Base-by-base conservation (phyloP, 2,113 vertebrate genomes). In the Heliornis fulica region DNA sequence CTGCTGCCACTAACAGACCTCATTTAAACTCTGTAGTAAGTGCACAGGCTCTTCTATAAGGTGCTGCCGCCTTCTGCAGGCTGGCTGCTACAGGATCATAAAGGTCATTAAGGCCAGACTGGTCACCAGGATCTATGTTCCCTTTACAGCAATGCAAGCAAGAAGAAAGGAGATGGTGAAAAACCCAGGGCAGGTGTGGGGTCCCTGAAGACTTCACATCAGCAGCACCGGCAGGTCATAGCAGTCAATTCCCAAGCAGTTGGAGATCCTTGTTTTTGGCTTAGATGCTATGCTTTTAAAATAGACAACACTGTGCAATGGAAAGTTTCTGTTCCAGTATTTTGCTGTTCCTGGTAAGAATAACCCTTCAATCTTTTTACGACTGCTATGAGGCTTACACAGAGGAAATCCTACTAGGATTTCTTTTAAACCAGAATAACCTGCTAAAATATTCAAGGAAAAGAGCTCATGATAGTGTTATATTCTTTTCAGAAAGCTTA, bases 401-500 rank as follows among this genome's bases (percentile, higher is more conserved):
- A 91, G 81, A 93, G 22, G 92, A 96, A 98, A 97, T 97, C 94
- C 97, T 96, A 95, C 94, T 97, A 92, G 87, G 89, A 97, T 98
- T 98, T 96, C 89, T 97, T 96, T 94, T 87, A 97, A 97, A 97
- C 70, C 84, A 97, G 96, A 97, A 98, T 97, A 97, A 96, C 95
- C 84, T 96, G 41, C 71, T 85, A 97, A 97, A 96, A 95, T 97
- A 98, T 97, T 97, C 94, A 96, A 71, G 91, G 65, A 77, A 97
- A 89, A 94, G 74, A 94, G 78, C 89, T 97, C 96, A 96, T 98
- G 94, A 98, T 97, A 93, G 91, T 71, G 63, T 96, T 98, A 96
- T 95, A 96, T 94, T 97, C 96, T 95, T 94, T 96, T 95, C 97
- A 93, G 97, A 98, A 98, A 98, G 97, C 98, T 98, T 98, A 98